A percentile compares a stretch with the other conserved stretches of the same genome.
Evolutionary conservation across 2,888 invertebrate genomes (phyloP).

Genomic region (Sturmia bella): DNA sequence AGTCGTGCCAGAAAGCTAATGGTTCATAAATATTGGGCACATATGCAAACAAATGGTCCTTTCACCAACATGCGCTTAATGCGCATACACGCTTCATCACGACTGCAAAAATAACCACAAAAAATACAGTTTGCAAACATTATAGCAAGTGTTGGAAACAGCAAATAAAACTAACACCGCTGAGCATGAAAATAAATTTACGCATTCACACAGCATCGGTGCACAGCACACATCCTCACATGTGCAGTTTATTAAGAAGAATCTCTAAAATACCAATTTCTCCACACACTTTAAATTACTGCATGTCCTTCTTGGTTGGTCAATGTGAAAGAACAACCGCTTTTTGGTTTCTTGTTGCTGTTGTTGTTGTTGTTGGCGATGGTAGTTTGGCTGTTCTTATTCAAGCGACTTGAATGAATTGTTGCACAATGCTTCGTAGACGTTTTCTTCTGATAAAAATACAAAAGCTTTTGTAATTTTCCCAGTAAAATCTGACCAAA

Average conservation of each 20-base stretch:
- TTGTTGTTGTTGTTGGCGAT: background rate
- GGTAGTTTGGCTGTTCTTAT: conserved; percentile 10
- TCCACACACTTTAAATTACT: conserved; percentile 43
- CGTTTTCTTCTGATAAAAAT: too few species aligned
- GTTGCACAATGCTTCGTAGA: conserved; percentile 38
- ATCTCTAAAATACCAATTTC: conserved; percentile 30
- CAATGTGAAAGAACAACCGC: conserved; percentile 27
- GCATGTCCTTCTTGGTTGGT: conserved; percentile 47
- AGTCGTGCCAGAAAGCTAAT: conserved; percentile 51
- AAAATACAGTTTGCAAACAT: conserved; percentile 47
- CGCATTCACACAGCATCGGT: conserved; percentile 4
- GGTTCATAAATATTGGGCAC: conserved; percentile 59
- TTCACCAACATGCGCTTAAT: conserved; percentile 26
- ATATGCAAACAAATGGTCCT: conserved; percentile 41
- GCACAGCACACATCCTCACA: background rate
- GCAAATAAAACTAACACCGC: conserved; percentile 51
- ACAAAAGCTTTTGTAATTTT: too few species aligned
- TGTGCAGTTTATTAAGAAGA: background rate
- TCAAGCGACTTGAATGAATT: conserved; percentile 32
- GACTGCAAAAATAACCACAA: conserved; percentile 17
- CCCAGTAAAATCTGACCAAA: too few species aligned
- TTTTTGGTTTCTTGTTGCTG: conserved; percentile 18
- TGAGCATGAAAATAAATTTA: conserved; percentile 31
- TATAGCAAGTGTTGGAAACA: conserved; percentile 54
- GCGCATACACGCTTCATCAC: conserved; percentile 14